Conservation (phyloP, 2,888 invertebrate genomes). For the Diadegma fenestrale region DNA sequence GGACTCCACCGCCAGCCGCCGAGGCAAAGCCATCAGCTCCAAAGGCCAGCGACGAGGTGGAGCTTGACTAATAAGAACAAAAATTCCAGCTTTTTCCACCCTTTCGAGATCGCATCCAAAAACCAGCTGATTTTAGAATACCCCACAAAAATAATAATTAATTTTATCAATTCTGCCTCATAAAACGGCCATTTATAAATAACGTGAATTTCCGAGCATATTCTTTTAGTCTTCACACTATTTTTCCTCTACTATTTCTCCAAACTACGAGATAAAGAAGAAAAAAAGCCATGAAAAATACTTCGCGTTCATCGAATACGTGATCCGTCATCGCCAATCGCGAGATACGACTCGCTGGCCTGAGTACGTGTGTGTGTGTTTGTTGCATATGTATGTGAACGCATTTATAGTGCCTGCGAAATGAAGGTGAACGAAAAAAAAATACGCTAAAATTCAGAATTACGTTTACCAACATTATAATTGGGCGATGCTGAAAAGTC, state of each 20-base stretch:
- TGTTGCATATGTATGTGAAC: constrained; percentile 2
- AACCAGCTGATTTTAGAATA: not conserved
- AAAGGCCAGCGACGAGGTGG: constrained; percentile 88
- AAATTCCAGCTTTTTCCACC: not conserved
- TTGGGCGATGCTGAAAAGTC: not conserved
- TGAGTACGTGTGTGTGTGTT: constrained; percentile 11
- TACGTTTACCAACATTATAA: not conserved
- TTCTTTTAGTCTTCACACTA: not conserved
- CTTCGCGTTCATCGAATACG: constrained; percentile 26
- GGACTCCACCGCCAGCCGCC: constrained; percentile 57
- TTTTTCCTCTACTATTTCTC: not conserved
- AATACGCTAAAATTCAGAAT: not conserved
- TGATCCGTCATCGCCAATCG: constrained; percentile 33
- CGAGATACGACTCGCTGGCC: constrained; percentile 38
- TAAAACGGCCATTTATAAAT: not conserved
- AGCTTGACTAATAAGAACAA: constrained; percentile 87
- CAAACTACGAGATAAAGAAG: not conserved
- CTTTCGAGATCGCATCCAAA: not conserved
- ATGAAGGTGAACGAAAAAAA: not conserved
- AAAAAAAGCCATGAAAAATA: not conserved
- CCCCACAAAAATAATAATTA: not conserved
- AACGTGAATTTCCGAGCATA: not conserved
- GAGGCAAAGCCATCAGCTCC: constrained; percentile 82
- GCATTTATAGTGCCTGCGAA: not conserved
- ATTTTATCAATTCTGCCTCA: not conserved